phyloP scores from a whole-genome alignment of 2,113 vertebrate species.

The Colistium nudipinnis region DNA sequence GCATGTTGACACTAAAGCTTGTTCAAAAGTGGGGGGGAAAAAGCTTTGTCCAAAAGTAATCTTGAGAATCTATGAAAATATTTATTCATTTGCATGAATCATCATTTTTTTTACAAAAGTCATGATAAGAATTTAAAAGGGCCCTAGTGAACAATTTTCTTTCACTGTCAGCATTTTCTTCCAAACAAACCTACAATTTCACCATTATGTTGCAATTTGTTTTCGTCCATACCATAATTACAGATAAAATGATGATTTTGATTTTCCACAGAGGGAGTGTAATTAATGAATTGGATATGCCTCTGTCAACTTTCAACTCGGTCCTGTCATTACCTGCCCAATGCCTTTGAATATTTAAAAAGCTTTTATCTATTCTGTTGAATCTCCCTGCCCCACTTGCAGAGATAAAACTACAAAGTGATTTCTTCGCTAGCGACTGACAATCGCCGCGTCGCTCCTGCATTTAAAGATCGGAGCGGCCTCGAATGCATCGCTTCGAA shows the following conservation, averaged over 20 bases:
- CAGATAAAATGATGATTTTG: slow-evolving; percentile 20
- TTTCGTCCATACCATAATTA: slow-evolving; percentile 40
- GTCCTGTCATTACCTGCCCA: slow-evolving; percentile 24
- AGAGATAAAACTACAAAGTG: slow-evolving; percentile 36
- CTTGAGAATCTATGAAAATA: too few species aligned
- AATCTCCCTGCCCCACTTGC: slow-evolving; percentile 28
- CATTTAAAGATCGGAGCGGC: slow-evolving; percentile 41
- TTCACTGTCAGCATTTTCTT: neutral
- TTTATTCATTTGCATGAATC: too few species aligned
- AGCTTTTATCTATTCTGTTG: slow-evolving; percentile 39
- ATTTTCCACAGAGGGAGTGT: neutral
- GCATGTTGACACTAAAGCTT: neutral
- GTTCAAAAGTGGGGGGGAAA: neutral
- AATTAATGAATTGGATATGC: slow-evolving; percentile 34
- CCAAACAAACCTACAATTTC: slow-evolving; percentile 15
- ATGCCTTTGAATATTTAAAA: slow-evolving; percentile 41
- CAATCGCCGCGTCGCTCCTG: slow-evolving; percentile 18
- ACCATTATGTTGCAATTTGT: slow-evolving; percentile 14
- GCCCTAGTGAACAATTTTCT: neutral
- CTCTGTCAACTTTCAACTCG: slow-evolving; percentile 48
- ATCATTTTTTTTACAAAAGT: neutral
- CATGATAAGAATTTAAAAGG: neutral
- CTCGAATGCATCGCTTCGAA: slow-evolving; percentile 60
- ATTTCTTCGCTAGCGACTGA: slow-evolving; percentile 29
- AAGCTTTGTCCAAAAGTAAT: neutral